Conservation (phyloP, 2,113 vertebrate genomes). For the Corythoichthys intestinalis region DNA sequence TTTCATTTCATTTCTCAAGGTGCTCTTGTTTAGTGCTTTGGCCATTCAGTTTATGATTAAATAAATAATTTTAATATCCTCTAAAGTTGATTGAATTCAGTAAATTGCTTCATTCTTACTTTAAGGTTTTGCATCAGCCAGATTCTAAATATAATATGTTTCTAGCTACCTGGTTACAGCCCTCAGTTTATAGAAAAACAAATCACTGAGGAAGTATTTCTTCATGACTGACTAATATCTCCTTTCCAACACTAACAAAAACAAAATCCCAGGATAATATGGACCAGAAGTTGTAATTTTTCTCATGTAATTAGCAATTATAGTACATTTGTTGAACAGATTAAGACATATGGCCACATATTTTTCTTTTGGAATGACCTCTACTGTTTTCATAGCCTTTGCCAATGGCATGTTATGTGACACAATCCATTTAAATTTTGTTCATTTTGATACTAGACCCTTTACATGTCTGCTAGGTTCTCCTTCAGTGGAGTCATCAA, state of each 20-base stretch:
- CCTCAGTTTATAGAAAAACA: slow-evolving; percentile 9
- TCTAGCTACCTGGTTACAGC: slow-evolving; percentile 3
- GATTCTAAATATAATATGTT: slow-evolving; percentile 13
- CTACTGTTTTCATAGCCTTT: too few species aligned
- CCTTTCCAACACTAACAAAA: not conserved
- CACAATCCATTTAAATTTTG: too few species aligned
- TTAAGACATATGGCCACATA: too few species aligned
- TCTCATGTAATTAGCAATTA: too few species aligned
- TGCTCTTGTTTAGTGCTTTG: slow-evolving; percentile 4
- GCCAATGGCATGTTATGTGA: too few species aligned
- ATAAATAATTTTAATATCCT: slow-evolving; percentile 21
- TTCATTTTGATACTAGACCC: too few species aligned
- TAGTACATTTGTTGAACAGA: too few species aligned
- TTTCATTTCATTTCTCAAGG: slow-evolving; percentile 6
- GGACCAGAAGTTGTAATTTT: not conserved
- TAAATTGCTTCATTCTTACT: slow-evolving; percentile 26
- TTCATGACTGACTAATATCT: not conserved
- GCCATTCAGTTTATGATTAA: not conserved
- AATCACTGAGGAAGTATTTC: not conserved
- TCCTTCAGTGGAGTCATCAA: too few species aligned
- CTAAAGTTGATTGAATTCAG: slow-evolving; percentile 11
- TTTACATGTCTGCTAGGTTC: too few species aligned
- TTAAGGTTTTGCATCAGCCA: slow-evolving; percentile 7
- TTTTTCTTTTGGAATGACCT: too few species aligned
- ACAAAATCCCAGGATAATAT: not conserved